A percentile compares a stretch with the other conserved stretches of the same genome.
Evolutionary conservation across 2,113 vertebrate genomes (phyloP).

Genomic region (Indicator maculatus): DNA sequence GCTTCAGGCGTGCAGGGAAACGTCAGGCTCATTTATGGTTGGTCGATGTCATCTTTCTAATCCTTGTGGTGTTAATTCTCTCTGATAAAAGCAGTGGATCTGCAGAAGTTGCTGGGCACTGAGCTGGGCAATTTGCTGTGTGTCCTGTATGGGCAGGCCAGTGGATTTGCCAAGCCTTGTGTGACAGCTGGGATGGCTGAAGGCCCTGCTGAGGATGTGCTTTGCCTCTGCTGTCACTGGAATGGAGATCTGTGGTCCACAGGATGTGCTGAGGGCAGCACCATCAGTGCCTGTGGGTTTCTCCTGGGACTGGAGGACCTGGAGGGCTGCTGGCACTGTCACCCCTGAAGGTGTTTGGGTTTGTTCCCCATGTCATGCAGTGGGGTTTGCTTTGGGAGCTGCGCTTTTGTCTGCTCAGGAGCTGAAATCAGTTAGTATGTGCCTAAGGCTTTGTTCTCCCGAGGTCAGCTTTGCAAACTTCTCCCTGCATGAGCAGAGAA

Average conservation of each 20-base stretch:
- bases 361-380: not conserved
- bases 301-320: not conserved
- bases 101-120: not conserved
- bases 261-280: not conserved
- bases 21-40: not conserved
- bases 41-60: not conserved
- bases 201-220: not conserved
- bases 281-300: not conserved
- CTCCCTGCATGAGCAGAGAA: not conserved
- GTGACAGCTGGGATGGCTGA: not conserved
- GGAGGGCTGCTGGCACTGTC: not conserved
- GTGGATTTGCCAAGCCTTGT: not conserved
- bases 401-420: not conserved
- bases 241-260: not conserved
- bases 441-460: not conserved
- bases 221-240: not conserved
- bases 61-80: not conserved
- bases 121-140: not conserved
- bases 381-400: not conserved
- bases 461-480: not conserved
- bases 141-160: not conserved
- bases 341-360: not conserved
- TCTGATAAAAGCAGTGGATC: not conserved
- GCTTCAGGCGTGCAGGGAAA: not conserved
- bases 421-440: not conserved